These are phyloP conservation scores for Clinocottus analis DNA, from an alignment of 2,113 vertebrate species.

Conservation along the genomic window DNA sequence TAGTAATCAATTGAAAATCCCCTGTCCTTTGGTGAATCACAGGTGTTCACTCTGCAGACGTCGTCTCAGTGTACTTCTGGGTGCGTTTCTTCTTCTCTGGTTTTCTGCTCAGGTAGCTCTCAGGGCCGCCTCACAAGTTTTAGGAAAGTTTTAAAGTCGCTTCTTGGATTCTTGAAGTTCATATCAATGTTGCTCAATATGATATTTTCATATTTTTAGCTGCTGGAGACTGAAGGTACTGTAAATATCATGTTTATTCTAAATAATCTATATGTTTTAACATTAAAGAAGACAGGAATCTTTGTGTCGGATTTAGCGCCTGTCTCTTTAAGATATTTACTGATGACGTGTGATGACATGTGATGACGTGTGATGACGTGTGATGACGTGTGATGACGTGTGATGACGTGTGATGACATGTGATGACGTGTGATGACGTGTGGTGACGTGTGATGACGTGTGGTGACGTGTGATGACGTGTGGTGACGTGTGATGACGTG, in stretches of 20 bases:
- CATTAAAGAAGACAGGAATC: background rate
- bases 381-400: no score
- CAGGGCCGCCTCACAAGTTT: background rate
- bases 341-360: no score
- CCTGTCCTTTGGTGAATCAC: constrained; percentile 56
- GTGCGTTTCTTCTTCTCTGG: constrained; percentile 4
- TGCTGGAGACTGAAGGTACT: background rate
- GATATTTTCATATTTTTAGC: background rate
- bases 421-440: no score
- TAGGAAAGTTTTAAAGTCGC: background rate
- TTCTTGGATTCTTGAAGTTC: background rate
- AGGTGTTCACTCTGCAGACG: constrained; percentile 10
- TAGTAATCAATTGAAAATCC: constrained; percentile 68
- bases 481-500: no score
- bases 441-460: no score
- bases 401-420: no score
- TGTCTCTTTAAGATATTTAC: no score
- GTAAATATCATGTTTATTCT: background rate
- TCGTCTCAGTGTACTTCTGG: constrained; percentile 23
- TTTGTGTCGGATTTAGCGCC: no score
- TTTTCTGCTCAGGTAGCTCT: background rate
- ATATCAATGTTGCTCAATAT: background rate
- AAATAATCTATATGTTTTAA: background rate
- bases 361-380: no score
- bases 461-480: no score